A percentile compares a stretch with the other conserved stretches of the same genome.
These are phyloP conservation scores for Hyperoplus immaculatus DNA, from an alignment of 2,797 vertebrate species.

Conservation along the genomic window DNA sequence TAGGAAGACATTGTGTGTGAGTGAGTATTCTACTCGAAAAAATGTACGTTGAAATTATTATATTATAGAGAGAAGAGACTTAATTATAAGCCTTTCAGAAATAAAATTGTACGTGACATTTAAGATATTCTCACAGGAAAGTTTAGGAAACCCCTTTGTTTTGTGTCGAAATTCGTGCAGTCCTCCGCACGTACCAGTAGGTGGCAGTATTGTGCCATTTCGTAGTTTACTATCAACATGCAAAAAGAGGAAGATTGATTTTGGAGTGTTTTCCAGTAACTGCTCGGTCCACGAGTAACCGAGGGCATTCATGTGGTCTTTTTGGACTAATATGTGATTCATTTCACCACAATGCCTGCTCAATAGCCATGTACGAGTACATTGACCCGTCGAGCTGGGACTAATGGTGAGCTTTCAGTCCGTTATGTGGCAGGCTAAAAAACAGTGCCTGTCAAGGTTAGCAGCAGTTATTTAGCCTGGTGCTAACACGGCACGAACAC, in stretches of 20 bases:
- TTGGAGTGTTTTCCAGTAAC: not conserved
- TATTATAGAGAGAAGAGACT: not conserved
- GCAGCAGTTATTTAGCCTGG: constrained; percentile 19
- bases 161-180: not conserved
- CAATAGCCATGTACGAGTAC: not conserved
- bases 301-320: not conserved
- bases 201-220: constrained; percentile 9
- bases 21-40: no score
- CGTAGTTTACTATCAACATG: not conserved
- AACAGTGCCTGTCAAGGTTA: constrained; percentile 9
- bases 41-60: no score
- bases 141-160: not conserved
- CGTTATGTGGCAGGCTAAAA: not conserved
- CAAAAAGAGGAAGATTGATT: constrained; percentile 36
- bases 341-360: not conserved
- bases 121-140: not conserved
- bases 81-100: not conserved
- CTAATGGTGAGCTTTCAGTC: constrained; percentile 56
- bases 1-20: no score
- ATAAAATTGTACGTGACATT: not conserved
- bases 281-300: no score
- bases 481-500: not conserved
- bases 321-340: constrained; percentile 13
- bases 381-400: not conserved
- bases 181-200: constrained; percentile 7